Evolutionary conservation across 2,797 vertebrate genomes (phyloP).

Genomic region (Argya squamiceps): DNA sequence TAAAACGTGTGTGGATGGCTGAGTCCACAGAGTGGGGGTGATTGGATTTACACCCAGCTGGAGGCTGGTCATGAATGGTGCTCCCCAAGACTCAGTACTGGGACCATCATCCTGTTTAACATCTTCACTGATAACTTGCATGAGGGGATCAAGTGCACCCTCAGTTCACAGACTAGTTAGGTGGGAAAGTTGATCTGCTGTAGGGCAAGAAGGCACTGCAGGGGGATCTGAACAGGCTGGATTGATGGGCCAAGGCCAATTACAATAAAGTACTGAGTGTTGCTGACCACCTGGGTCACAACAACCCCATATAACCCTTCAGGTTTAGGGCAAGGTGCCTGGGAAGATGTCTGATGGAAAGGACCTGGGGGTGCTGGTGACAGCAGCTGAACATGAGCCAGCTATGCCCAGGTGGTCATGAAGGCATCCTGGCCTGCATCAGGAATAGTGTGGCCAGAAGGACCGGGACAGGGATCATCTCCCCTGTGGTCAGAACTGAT

Average conservation of each 20-base stretch:
- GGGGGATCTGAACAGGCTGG: not conserved
- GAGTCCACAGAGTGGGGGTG: not conserved
- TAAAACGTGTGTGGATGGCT: not conserved
- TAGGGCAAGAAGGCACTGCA: not conserved
- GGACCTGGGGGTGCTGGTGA: not conserved
- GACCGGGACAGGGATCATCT: accelerated
- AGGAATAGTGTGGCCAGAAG: not conserved
- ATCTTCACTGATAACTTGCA: not conserved
- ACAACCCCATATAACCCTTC: not conserved
- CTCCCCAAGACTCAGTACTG: not conserved
- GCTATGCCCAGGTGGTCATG: not conserved
- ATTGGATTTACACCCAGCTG: not conserved
- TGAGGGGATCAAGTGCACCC: not conserved
- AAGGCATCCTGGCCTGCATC: too few species aligned
- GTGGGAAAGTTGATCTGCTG: not conserved
- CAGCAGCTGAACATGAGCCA: not conserved
- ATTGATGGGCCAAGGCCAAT: not conserved
- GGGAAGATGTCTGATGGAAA: not conserved
- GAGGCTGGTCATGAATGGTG: not conserved
- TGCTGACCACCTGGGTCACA: not conserved
- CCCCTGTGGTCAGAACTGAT: not conserved
- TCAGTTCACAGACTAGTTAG: too few species aligned
- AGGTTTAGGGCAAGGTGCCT: not conserved
- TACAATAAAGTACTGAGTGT: not conserved
- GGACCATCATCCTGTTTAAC: not conserved